Percentiles rank a stretch among this genome's conserved stretches.
phyloP scores from a whole-genome alignment of 1,140 invertebrate genomes.

The Trypoxylus dichotomus region DNA sequence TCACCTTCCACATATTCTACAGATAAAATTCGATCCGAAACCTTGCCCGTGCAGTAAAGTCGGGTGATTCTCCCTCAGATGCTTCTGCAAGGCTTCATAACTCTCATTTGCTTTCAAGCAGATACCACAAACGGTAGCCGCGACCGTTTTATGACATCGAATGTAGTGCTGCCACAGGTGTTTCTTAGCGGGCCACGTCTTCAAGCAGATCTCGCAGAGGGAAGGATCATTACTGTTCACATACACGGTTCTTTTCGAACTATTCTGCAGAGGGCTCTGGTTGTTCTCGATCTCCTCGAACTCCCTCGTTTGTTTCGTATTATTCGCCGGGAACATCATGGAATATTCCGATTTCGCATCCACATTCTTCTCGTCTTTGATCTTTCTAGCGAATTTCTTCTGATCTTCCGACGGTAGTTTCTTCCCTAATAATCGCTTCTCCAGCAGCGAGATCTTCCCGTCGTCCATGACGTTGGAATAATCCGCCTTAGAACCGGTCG shows the following conservation, averaged over 20 bases:
- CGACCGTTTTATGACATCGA: conserved; percentile 60
- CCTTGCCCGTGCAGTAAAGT: conserved; percentile 55
- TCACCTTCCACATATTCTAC: conserved; percentile 59
- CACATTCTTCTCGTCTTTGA: not conserved
- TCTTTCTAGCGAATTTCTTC: not conserved
- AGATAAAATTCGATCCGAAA: conserved; percentile 64
- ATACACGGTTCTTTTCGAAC: conserved; percentile 51
- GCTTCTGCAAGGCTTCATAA: conserved; percentile 59
- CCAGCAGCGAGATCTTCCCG: conserved; percentile 43
- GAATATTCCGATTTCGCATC: not conserved
- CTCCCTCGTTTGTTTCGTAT: not conserved
- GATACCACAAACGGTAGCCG: conserved; percentile 64
- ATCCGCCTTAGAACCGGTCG: not conserved
- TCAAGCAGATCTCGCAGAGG: conserved; percentile 62
- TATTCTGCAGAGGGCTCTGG: conserved; percentile 36
- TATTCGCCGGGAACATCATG: not conserved
- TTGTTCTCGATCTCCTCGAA: not conserved
- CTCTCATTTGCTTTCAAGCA: conserved; percentile 60
- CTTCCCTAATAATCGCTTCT: conserved; percentile 44
- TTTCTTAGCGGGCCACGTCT: conserved; percentile 64
- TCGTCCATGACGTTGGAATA: conserved; percentile 29
- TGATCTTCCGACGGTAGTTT: not conserved
- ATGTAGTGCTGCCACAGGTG: conserved; percentile 67
- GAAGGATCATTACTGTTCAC: conserved; percentile 51
- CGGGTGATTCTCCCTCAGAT: conserved; percentile 58